Base-by-base conservation (phyloP, 2,888 invertebrate species). In the Yponomeuta sedellus region DNA sequence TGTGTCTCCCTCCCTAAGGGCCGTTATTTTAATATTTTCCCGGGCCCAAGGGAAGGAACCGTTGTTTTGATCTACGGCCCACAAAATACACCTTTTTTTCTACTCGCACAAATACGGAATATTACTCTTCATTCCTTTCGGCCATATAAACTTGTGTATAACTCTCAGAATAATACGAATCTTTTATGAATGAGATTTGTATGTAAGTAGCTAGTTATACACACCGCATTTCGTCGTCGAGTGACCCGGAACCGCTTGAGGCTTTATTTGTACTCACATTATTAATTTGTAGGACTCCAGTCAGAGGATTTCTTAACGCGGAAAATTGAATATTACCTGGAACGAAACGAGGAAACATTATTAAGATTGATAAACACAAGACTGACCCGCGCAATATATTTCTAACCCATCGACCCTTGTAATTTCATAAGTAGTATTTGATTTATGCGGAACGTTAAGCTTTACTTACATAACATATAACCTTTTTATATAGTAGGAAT, bases 21-120 rank as follows among this genome's bases (percentile, higher is more conserved):
- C 75, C 79, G 77, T 85, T 83, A 87, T 88, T 86, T 86, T 87
- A 86, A 87, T 87, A 86, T 84, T 83, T 81, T 75, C 72, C 64
- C 58, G 70, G 71, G 73, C 81, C 77, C 80, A 70, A 73, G 82
- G 79, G 82, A 82, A 73, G 70, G 74, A 77, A 80, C 82, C 84
- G 79, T 81, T 82, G 83, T 86, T 86, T 86, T 85, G 86, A 88
- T 86, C 81, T 84, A 81, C 80, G 80, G 78, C 79, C 80, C 77
- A 73, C 75, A 78, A 77, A 81, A 81, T 76, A 84, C 77, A 79
- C 73, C 80, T 79, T 81, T 82, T 78, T 79, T 19, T 78, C 70
- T 74, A 74, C 74, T 56, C 77, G 70, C 74, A 74, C 74, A 79
- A 80, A 78, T 76, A 77, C 72, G 77, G 72, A 81, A 78, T 79